These are phyloP conservation scores for Crossocerus cetratus DNA, from an alignment of 2,888 invertebrate genomes.

Conservation along the genomic window DNA sequence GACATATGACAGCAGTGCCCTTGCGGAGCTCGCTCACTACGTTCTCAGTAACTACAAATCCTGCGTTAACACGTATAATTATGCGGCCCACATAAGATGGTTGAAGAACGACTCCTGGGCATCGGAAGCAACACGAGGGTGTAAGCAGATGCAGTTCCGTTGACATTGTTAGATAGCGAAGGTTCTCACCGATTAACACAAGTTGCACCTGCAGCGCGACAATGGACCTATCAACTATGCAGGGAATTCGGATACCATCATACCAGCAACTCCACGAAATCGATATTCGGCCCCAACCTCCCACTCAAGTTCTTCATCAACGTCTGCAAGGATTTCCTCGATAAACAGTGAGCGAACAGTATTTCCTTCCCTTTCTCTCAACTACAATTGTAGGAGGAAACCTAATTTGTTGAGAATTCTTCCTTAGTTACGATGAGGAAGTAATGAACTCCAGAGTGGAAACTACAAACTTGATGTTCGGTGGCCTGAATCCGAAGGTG, in stretches of 20 bases:
- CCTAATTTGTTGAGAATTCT: neutral
- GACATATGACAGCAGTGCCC: constrained; percentile 47
- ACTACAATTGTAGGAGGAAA: neutral
- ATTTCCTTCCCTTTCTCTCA: constrained; percentile 6
- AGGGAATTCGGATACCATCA: constrained; percentile 92
- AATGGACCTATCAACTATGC: constrained; percentile 92
- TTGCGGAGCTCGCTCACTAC: constrained; percentile 58
- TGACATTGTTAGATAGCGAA: constrained; percentile 18
- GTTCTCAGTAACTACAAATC: too few species aligned
- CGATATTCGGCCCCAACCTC: constrained; percentile 81
- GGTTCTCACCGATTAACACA: too few species aligned
- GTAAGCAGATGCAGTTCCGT: constrained; percentile 35
- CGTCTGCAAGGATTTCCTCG: constrained; percentile 77
- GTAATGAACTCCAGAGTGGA: constrained; percentile 74
- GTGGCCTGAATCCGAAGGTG: constrained; percentile 78
- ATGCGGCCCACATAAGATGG: constrained; percentile 42
- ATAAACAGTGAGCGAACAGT: constrained; percentile 67
- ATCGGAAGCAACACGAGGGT: neutral
- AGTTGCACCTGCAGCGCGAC: constrained; percentile 79
- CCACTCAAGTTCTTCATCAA: constrained; percentile 78
- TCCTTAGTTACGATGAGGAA: constrained; percentile 57
- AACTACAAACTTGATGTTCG: constrained; percentile 78
- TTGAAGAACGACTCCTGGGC: constrained; percentile 50
- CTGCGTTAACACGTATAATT: constrained; percentile 50
- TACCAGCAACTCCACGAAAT: constrained; percentile 81